Conservation (phyloP, 2,888 invertebrate genomes). For the Diadromus collaris region DNA sequence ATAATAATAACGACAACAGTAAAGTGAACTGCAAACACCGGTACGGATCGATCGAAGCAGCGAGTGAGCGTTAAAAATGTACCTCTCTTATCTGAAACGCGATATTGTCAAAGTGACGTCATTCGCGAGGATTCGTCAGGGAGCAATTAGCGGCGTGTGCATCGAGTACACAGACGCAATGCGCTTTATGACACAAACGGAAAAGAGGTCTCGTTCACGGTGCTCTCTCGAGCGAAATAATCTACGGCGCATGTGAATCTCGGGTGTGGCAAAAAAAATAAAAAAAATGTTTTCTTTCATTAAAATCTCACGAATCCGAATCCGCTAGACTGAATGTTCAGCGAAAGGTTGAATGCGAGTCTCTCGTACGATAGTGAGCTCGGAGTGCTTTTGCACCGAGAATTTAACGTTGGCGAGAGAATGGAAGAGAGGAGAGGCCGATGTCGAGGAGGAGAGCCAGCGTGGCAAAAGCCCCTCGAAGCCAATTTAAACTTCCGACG, state of each 20-base stretch:
- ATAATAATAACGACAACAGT: neutral
- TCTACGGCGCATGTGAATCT: constrained; percentile 2
- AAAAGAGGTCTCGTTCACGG: neutral
- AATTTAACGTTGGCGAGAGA: constrained; percentile 21
- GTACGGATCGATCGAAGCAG: neutral
- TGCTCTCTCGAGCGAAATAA: constrained; percentile 18
- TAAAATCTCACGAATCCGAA: constrained; percentile 28
- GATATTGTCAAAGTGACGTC: constrained; percentile 32
- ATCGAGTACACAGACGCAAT: constrained; percentile 1
- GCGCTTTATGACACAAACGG: neutral
- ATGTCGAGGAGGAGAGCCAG: constrained; percentile 5
- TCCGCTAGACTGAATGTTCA: constrained; percentile 5
- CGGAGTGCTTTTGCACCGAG: constrained; percentile 4
- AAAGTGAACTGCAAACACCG: neutral
- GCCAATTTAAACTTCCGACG: constrained; percentile 57
- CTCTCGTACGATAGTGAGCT: neutral
- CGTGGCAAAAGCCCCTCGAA: constrained; percentile 48
- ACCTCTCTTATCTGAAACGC: constrained; percentile 25
- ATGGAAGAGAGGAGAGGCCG: constrained; percentile 4
- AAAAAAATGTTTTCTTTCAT: constrained; percentile 4
- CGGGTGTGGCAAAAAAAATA: neutral
- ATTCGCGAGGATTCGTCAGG: constrained; percentile 38
- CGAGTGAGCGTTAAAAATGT: neutral
- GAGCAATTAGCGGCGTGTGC: constrained; percentile 34
- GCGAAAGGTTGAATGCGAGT: neutral